Evolutionary conservation across 2,113 vertebrate species (phyloP), one percentile per base, ranked within the genome.

Genomic region (Channa maculata): DNA sequence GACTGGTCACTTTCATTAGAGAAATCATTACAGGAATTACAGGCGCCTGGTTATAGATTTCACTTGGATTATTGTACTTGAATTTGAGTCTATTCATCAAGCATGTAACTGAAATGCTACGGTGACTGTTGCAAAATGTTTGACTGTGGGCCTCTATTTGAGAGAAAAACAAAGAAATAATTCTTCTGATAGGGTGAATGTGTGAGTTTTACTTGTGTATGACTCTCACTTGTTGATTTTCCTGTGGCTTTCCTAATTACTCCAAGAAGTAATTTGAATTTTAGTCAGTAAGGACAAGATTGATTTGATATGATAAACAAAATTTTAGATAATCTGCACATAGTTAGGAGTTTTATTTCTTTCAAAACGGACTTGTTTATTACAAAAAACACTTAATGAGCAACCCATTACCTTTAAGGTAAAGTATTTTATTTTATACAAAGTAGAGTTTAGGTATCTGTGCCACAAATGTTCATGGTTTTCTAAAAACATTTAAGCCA

Each of bases 1-100:
- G 88, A 80, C 76, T 86, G 88, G 84, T 69, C 81, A 83, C 86
- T 92, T 92, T 91, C 86, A 91, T 93, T 93, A 93, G 84, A 89
- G 70, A 83, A 91, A 83, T 90, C 90, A 90, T 91, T 91, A 92
- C 69, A 88, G 75, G 85, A 88, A 89, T 89, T 89, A 88, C 91
- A 89, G 74, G 54, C 82, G 79, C 74, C 57, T 43, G 12, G 62
- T 63, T 75, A 86, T 67, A 57, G 86, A 88, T 83, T 88, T 82
- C 24, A 67, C 45, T 37, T 50, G 62, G 85, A 87, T 90, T 89
- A 83, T 86, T 77, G 77, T 86, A n/a, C 54, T 79, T 63, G 77
- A 69, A 80, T 88, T 90, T 83, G 34, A 58, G 62, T 84, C 70
- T 72, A 65, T 86, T 80, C 63, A 67, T 88, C 86, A 88, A 71